Conservation (phyloP, 2,888 invertebrate species). For the Megamerina dolium region DNA sequence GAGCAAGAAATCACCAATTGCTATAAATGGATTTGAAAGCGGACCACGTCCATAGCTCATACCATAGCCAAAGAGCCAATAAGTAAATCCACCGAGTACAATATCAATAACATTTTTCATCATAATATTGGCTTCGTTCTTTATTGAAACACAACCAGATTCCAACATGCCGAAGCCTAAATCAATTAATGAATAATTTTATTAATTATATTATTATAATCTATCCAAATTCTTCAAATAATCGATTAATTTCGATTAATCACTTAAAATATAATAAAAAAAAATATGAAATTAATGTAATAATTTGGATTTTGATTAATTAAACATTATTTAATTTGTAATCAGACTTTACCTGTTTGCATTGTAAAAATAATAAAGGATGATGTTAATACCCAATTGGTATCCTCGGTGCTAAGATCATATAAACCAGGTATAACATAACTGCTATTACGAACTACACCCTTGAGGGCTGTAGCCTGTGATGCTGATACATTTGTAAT, state of each 20-base stretch:
- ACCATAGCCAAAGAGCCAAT: conserved; percentile 93
- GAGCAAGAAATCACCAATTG: conserved; percentile 75
- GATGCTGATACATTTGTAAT: conserved; percentile 36
- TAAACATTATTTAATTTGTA: too few relatives aligned
- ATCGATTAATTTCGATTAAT: too few relatives aligned
- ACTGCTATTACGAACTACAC: conserved; percentile 42
- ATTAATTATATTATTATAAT: too few relatives aligned
- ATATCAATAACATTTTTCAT: conserved; percentile 95
- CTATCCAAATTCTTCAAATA: too few relatives aligned
- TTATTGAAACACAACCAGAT: conserved; percentile 85
- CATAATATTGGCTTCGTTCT: conserved; percentile 96
- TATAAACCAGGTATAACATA: conserved; percentile 56
- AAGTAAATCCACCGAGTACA: conserved; percentile 79
- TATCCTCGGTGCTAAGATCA: conserved; percentile 69
- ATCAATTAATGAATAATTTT: conserved; percentile 21
- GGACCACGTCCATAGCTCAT: conserved; percentile 76
- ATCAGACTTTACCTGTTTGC: conserved; percentile 88
- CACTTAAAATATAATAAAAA: too few relatives aligned
- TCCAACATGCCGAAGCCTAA: conserved; percentile 90
- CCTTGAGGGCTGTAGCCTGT: conserved; percentile 40
- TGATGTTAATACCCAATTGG: conserved; percentile 83
- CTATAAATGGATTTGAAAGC: conserved; percentile 72
- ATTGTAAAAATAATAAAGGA: conserved; percentile 89
- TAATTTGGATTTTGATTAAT: too few relatives aligned
- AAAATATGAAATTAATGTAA: too few relatives aligned